These are phyloP conservation scores for Nerophis lumbriciformis DNA, from an alignment of 2,113 vertebrate genomes.

Conservation along the genomic window DNA sequence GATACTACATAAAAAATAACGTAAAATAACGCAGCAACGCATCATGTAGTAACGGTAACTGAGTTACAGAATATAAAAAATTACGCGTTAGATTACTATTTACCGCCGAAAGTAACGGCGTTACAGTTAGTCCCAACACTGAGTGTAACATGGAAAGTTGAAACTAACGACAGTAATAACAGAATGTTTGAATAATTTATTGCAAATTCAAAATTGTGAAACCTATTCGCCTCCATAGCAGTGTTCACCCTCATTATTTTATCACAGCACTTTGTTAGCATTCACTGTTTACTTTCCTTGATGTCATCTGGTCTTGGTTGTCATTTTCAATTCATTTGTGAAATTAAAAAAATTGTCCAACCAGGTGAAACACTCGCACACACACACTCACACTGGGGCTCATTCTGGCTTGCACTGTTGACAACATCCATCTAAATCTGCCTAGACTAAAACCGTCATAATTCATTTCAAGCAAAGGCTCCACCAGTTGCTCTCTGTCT, in stretches of 20 bases:
- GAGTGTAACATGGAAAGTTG: too few relatives aligned
- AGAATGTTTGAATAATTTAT: too few relatives aligned
- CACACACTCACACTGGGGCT: not conserved
- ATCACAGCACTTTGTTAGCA: not conserved
- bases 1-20: too few relatives aligned
- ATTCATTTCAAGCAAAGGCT: not conserved
- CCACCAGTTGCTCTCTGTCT: too few relatives aligned
- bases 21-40: too few relatives aligned
- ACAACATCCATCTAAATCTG: not conserved
- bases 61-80: too few relatives aligned
- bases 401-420: not conserved
- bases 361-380: not conserved
- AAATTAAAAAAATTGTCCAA: not conserved
- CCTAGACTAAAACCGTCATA: not conserved
- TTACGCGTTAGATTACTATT: too few relatives aligned
- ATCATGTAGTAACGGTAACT: too few relatives aligned
- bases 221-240: not conserved
- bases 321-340: not conserved
- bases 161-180: too few relatives aligned
- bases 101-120: too few relatives aligned
- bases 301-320: not conserved
- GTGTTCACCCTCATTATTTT: not conserved
- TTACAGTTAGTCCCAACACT: too few relatives aligned
- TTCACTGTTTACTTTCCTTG: not conserved
- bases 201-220: too few relatives aligned